phyloP scores from a whole-genome alignment of 2,888 invertebrate genomes.

The Drosophila aldrichi region DNA sequence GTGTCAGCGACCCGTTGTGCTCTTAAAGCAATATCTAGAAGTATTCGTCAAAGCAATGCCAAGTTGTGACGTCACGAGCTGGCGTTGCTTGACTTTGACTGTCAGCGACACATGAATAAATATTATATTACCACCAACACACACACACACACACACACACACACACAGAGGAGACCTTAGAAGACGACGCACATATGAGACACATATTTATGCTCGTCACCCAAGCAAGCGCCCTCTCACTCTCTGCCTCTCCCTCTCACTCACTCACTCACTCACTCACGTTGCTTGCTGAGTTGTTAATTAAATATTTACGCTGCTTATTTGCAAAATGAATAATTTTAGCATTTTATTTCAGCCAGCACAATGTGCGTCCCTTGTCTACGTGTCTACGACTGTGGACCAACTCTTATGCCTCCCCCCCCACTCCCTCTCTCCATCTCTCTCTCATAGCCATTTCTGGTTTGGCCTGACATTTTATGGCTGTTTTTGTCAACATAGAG shows the following conservation, averaged over 20 bases:
- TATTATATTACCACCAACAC: slow-evolving; percentile 69
- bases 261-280: background rate
- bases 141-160: slow-evolving; percentile 25
- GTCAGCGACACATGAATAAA: slow-evolving; percentile 63
- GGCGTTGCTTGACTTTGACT: slow-evolving; percentile 42
- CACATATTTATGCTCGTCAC: slow-evolving; percentile 7
- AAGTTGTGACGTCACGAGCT: slow-evolving; percentile 26
- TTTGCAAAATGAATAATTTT: slow-evolving; percentile 82
- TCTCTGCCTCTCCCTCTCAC: background rate
- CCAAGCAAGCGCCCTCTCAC: background rate
- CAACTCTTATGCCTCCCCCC: background rate
- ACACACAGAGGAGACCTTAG: slow-evolving; percentile 63
- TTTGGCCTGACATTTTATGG: slow-evolving; percentile 55
- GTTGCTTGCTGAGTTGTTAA: slow-evolving; percentile 71
- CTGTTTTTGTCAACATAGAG: slow-evolving; percentile 58
- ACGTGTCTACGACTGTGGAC: background rate
- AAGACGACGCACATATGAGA: slow-evolving; percentile 31
- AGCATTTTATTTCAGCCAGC: slow-evolving; percentile 73
- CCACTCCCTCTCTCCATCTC: background rate
- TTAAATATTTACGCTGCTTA: slow-evolving; percentile 82
- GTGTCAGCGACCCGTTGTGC: slow-evolving; percentile 36
- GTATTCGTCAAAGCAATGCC: slow-evolving; percentile 2
- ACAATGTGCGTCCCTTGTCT: slow-evolving; percentile 51
- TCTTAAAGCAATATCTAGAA: slow-evolving; percentile 14
- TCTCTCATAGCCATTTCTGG: slow-evolving; percentile 2